Evolutionary conservation across 2,113 vertebrate genomes (phyloP).

Genomic region (Chrysemys picta): DNA sequence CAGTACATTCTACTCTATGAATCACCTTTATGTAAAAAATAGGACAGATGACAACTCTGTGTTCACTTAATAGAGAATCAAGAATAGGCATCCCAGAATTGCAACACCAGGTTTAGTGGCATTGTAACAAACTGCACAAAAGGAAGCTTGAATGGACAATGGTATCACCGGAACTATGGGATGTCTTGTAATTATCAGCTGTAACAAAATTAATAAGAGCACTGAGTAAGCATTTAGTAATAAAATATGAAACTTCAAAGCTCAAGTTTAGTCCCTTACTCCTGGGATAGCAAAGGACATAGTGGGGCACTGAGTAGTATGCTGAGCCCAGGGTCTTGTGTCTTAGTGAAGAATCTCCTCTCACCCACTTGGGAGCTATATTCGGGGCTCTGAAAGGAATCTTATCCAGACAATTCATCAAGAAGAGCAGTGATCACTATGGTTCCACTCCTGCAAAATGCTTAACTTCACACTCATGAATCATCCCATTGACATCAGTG

Average conservation of each 20-base stretch:
- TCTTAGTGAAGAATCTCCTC: neutral
- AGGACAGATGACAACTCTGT: slow-evolving; percentile 34
- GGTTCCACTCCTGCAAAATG: neutral
- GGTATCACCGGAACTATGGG: neutral
- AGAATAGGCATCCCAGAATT: slow-evolving; percentile 46
- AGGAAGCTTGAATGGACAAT: neutral
- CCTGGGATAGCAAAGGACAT: neutral
- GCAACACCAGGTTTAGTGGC: slow-evolving; percentile 17
- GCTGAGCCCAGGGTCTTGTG: neutral
- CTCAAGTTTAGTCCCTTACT: neutral
- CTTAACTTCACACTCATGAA: neutral
- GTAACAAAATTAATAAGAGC: neutral
- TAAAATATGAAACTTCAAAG: neutral
- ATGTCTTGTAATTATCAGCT: neutral
- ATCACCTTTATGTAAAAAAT: slow-evolving; percentile 69
- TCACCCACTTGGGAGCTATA: neutral
- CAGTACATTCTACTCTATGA: slow-evolving; percentile 70
- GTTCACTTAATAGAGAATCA: slow-evolving; percentile 29
- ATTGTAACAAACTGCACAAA: neutral
- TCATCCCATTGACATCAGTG: neutral
- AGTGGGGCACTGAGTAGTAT: neutral
- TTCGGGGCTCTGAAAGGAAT: neutral
- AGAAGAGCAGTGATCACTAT: neutral
- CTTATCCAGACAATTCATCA: neutral
- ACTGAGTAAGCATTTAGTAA: neutral